phyloP scores from a whole-genome alignment of 2,113 vertebrate species.

The Sula dactylatra region DNA sequence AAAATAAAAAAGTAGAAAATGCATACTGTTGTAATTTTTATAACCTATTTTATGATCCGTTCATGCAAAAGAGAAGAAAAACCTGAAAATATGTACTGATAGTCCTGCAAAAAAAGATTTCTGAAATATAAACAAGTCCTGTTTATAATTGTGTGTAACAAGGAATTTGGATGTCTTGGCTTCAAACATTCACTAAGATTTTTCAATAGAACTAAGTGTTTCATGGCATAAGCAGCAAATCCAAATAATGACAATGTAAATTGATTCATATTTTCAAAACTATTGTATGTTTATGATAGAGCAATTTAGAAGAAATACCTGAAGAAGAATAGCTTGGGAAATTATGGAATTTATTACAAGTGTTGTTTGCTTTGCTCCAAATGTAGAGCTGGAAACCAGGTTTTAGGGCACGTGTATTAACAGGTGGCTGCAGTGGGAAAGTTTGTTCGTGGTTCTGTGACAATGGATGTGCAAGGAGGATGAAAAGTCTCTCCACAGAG shows the following conservation, averaged over 20 bases:
- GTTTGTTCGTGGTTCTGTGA: background rate
- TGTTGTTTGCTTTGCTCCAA: background rate
- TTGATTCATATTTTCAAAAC: background rate
- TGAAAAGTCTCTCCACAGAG: background rate
- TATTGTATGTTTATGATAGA: background rate
- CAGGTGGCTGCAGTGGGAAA: background rate
- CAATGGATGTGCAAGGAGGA: background rate
- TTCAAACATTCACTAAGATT: background rate
- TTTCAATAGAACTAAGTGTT: background rate
- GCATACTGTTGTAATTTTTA: background rate
- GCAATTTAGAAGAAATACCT: background rate
- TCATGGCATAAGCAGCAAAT: background rate
- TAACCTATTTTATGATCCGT: background rate
- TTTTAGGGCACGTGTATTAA: background rate
- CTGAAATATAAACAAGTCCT: conserved; percentile 22
- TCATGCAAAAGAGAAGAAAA: background rate
- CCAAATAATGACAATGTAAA: background rate
- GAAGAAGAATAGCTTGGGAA: background rate
- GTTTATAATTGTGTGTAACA: background rate
- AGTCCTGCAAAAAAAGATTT: conserved; percentile 3
- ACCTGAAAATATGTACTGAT: background rate
- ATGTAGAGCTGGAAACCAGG: background rate
- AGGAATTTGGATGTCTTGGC: conserved; percentile 12
- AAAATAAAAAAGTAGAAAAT: background rate
- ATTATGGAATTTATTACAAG: background rate